Base-by-base conservation (phyloP, 2,888 invertebrate genomes). In the Oligia fasciuncula region DNA sequence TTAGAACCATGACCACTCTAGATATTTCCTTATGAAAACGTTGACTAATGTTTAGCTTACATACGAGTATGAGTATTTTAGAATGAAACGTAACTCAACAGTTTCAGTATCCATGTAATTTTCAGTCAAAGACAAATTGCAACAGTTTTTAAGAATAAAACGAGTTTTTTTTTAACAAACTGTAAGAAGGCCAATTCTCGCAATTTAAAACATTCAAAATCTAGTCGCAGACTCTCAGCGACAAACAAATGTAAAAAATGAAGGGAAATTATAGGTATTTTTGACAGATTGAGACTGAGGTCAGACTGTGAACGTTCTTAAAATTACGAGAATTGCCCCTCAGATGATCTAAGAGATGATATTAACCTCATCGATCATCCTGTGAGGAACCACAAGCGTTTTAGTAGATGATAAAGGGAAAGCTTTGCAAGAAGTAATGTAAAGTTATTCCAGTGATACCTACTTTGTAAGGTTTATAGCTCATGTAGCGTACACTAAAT, bases 401-500 rank as follows among this genome's bases (percentile, higher is more conserved):
- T 49, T 40, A 29, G 1, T 19, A 17, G 19, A 11, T 40, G 0
- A 6, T 35, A 35, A 17, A 35, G 8, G 2, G 4, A 65, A 77
- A 65, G 19, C 6, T 40, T 29, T n/a, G 51, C 29, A 69, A 65
- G 43, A 29, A 29, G n/a, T 63, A n/a, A 4, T 49, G 23, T 35
- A 35, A 69, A 19, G 5, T 63, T 17, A 35, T 69, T 51, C 29
- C 40, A 35, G 3, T 3, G 6, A 51, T 65, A 75, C n/a, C n/a
- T n/a, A n/a, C 80, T 62, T 80, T 80, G 76, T 82, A 76, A 62
- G 11, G 43, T 49, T 77, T 66, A 75, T 19, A 29, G 63, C 62
- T 78, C 29, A 66, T 35, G 84, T 74, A 69, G 79, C 79, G 83
- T 84, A 78, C 63, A 46, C 73, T 80, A 76, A 85, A 66, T 80